Percentiles rank a stretch among this genome's conserved stretches.
Evolutionary conservation across 1,140 invertebrate genomes (phyloP).

Genomic region (Hydropsyche tenuis): DNA sequence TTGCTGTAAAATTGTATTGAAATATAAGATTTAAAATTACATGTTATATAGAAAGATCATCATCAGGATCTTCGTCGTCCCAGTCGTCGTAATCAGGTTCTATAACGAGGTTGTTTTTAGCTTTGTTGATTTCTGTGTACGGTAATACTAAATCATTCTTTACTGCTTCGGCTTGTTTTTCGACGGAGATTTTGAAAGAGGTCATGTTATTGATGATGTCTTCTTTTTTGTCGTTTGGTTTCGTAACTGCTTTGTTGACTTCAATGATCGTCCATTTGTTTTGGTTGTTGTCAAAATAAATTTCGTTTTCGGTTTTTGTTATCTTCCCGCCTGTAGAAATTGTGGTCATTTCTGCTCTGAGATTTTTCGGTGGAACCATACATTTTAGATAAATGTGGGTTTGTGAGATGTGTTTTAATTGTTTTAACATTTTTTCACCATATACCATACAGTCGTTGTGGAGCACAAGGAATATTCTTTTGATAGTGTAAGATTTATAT

Average conservation of each 20-base stretch:
- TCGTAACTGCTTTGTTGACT: conserved; percentile 54
- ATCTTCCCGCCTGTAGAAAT: conserved; percentile 59
- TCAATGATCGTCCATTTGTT: conserved; percentile 56
- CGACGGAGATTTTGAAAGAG: conserved; percentile 66
- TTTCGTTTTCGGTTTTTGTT: conserved; percentile 58
- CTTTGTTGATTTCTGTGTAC: conserved; percentile 62
- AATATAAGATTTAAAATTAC: not conserved
- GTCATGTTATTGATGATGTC: conserved; percentile 57
- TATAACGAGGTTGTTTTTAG: conserved; percentile 62
- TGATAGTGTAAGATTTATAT: conserved; percentile 51
- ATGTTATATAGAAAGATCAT: conserved; percentile 66
- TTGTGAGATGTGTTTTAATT: conserved; percentile 61
- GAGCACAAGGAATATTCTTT: conserved; percentile 59
- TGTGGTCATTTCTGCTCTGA: conserved; percentile 58
- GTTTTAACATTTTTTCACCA: conserved; percentile 55
- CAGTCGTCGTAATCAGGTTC: conserved; percentile 68
- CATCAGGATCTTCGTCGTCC: conserved; percentile 71
- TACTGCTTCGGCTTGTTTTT: conserved; percentile 62
- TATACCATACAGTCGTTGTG: conserved; percentile 61
- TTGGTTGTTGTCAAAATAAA: conserved; percentile 57
- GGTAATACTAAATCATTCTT: conserved; percentile 64
- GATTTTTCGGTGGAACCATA: conserved; percentile 50
- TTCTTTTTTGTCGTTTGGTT: conserved; percentile 52
- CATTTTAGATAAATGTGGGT: conserved; percentile 58
- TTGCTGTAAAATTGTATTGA: not conserved